Evolutionary conservation across 2,888 invertebrate genomes (phyloP).

Genomic region (Perizoma affinitatum): DNA sequence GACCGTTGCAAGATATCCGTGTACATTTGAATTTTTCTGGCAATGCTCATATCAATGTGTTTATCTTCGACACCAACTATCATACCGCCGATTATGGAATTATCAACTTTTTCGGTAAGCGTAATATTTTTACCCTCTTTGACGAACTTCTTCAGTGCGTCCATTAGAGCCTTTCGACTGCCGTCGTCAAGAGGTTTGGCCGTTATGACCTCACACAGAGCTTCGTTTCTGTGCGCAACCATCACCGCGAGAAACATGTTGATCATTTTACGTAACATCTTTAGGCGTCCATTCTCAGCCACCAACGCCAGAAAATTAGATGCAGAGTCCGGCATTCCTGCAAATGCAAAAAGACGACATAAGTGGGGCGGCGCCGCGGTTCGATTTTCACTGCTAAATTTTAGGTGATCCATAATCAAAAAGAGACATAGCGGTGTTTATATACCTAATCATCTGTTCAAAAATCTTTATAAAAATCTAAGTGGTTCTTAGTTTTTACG

Average conservation of each 20-base stretch:
- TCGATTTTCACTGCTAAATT: too few species aligned
- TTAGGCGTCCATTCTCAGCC: conserved; percentile 71
- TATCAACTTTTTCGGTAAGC: conserved; percentile 65
- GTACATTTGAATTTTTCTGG: conserved; percentile 64
- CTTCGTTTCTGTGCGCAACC: conserved; percentile 72
- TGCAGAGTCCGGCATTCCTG: conserved; percentile 63
- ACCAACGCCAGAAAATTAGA: conserved; percentile 64
- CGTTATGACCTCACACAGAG: conserved; percentile 71
- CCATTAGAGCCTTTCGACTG: conserved; percentile 52
- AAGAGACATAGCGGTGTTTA: too few species aligned
- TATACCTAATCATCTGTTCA: too few species aligned
- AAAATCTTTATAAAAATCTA: too few species aligned
- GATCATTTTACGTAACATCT: conserved; percentile 62
- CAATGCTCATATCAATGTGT: conserved; percentile 70
- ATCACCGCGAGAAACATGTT: conserved; percentile 62
- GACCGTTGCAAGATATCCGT: conserved; percentile 62
- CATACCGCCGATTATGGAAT: conserved; percentile 67
- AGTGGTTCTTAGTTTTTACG: too few species aligned
- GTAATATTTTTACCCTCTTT: conserved; percentile 61
- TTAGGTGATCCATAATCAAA: too few species aligned
- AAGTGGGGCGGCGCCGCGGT: too few species aligned
- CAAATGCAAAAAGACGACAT: too few species aligned
- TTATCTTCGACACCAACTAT: conserved; percentile 72
- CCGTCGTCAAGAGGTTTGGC: conserved; percentile 61
- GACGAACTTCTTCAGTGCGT: conserved; percentile 59